Conservation (phyloP, 1,140 invertebrate species). For the Hestina assimilis region DNA sequence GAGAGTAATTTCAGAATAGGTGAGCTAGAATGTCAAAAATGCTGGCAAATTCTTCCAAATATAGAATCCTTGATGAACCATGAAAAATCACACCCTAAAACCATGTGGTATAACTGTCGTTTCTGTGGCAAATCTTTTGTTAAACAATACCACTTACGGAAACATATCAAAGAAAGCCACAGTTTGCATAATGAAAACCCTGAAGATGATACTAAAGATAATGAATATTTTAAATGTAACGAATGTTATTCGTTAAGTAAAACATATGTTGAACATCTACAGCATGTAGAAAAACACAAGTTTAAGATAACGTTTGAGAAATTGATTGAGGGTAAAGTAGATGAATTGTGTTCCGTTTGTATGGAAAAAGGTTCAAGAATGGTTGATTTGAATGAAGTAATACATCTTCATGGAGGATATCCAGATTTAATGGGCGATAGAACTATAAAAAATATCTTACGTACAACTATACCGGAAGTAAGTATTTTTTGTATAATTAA, state of each 20-base stretch:
- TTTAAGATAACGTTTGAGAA: constrained; percentile 52
- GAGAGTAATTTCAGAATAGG: constrained; percentile 21
- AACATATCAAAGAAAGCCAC: constrained; percentile 42
- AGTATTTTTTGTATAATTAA: constrained; percentile 36
- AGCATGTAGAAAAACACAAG: constrained; percentile 70
- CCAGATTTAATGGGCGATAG: constrained; percentile 50
- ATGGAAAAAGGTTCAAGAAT: constrained; percentile 41
- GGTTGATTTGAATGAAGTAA: constrained; percentile 42
- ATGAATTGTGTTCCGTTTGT: constrained; percentile 57
- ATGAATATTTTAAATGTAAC: constrained; percentile 38
- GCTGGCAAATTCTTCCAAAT: constrained; percentile 56
- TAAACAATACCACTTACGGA: constrained; percentile 44
- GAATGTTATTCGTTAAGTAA: constrained; percentile 44
- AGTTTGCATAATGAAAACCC: constrained; percentile 11
- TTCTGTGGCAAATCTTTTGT: constrained; percentile 64
- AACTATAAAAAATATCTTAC: constrained; percentile 46
- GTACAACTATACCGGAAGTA: constrained; percentile 56
- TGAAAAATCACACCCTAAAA: constrained; percentile 57
- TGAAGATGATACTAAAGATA: background rate
- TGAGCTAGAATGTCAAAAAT: constrained; percentile 59
- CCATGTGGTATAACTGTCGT: constrained; percentile 64
- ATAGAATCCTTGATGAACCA: constrained; percentile 53
- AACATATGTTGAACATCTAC: constrained; percentile 44
- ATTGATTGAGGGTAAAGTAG: constrained; percentile 50
- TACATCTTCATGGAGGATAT: constrained; percentile 55